Evolutionary conservation across 2,113 vertebrate genomes (phyloP).

Genomic region (Plecotus auritus): DNA sequence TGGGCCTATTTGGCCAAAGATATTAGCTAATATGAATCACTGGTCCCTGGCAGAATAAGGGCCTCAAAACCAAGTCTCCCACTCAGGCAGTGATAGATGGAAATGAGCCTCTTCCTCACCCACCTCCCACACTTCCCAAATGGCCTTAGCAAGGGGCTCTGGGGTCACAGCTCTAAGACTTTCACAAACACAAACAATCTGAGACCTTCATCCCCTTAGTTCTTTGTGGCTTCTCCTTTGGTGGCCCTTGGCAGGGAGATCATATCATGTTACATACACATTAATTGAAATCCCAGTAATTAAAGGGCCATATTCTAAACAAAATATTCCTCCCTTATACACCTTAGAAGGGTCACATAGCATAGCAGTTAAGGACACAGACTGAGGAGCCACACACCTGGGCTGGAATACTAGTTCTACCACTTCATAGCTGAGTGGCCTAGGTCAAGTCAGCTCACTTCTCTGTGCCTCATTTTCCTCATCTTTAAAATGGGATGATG

Average conservation of each 20-base stretch:
- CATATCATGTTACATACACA: rapidly evolving
- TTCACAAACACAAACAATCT: background rate
- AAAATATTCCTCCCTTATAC: background rate
- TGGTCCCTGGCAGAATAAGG: background rate
- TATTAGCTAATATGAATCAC: background rate
- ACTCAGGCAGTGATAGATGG: background rate
- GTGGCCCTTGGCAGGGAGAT: background rate
- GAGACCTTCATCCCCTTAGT: background rate
- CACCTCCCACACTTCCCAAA: background rate
- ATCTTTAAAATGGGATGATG: background rate
- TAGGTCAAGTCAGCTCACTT: background rate
- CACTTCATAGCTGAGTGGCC: background rate
- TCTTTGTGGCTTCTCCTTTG: background rate
- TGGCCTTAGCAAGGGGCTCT: background rate
- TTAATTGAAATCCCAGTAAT: too few relatives aligned
- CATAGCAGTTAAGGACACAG: background rate
- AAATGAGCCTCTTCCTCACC: background rate
- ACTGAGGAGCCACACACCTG: background rate
- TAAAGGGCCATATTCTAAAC: background rate
- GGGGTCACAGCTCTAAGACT: rapidly evolving
- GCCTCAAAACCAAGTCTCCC: background rate
- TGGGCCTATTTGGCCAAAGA: background rate
- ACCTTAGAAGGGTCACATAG: background rate
- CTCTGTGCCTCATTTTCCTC: background rate
- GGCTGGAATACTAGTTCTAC: background rate